Evolutionary conservation across 2,113 vertebrate genomes (phyloP).

Genomic region (Misgurnus mizolepis): DNA sequence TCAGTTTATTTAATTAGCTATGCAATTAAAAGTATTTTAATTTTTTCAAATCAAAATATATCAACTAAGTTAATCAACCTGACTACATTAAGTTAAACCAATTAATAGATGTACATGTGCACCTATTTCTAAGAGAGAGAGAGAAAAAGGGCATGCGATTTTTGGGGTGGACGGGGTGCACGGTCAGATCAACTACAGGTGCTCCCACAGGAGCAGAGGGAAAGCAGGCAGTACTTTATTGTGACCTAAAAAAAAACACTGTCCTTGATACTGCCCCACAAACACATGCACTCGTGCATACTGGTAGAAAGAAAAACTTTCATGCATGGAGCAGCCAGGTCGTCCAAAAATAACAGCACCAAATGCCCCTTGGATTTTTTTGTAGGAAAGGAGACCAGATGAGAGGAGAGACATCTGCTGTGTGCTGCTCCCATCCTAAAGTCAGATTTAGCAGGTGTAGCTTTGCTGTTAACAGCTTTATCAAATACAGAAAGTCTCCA

Average conservation of each 20-base stretch:
- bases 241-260: slow-evolving; percentile 57
- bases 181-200: slow-evolving; percentile 50
- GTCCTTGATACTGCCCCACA: slow-evolving; percentile 30
- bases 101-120: too few relatives aligned
- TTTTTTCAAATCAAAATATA: too few relatives aligned
- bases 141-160: not conserved
- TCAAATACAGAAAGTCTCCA: slow-evolving; percentile 20
- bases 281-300: slow-evolving; percentile 16
- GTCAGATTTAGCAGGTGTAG: slow-evolving; percentile 11
- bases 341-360: slow-evolving; percentile 61
- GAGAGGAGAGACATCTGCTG: not conserved
- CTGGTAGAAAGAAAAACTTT: slow-evolving; percentile 35
- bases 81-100: too few relatives aligned
- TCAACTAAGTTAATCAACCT: too few relatives aligned
- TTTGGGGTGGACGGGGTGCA: not conserved
- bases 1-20: too few relatives aligned
- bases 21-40: too few relatives aligned
- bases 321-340: slow-evolving; percentile 42
- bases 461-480: slow-evolving; percentile 6
- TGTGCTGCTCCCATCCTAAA: not conserved
- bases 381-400: not conserved
- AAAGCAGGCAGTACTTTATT: slow-evolving; percentile 51
- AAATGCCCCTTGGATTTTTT: slow-evolving; percentile 55
- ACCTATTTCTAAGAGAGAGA: not conserved
- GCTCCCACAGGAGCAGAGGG: slow-evolving; percentile 43